These are phyloP conservation scores for Grapholita molesta DNA, from an alignment of 1,140 invertebrate species.

Conservation along the genomic window DNA sequence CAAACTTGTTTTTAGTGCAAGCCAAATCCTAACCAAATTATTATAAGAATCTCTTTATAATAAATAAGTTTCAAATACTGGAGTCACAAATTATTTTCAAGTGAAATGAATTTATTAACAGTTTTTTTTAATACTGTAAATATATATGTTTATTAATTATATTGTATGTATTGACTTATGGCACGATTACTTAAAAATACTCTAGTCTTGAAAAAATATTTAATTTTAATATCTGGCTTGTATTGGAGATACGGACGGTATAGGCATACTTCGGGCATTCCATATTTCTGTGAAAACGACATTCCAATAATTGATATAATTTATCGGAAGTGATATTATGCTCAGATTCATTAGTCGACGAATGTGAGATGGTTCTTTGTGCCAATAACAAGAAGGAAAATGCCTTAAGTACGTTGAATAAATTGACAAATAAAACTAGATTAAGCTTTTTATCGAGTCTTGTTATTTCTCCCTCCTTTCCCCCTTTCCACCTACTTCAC, in stretches of 20 bases:
- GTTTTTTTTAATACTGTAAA: constrained; percentile 17
- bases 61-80: constrained; percentile 33
- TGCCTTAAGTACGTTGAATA: constrained; percentile 70
- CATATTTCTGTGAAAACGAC: constrained; percentile 48
- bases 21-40: constrained; percentile 59
- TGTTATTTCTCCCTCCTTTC: constrained; percentile 39
- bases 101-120: constrained; percentile 25
- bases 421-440: constrained; percentile 74
- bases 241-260: constrained; percentile 25
- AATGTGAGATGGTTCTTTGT: constrained; percentile 59
- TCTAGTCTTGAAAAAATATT: constrained; percentile 74
- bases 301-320: constrained; percentile 63
- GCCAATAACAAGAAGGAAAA: constrained; percentile 67
- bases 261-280: constrained; percentile 46
- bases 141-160: constrained; percentile 34
- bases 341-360: constrained; percentile 48
- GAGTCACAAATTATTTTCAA: constrained; percentile 54
- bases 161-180: constrained; percentile 45
- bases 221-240: constrained; percentile 57
- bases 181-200: constrained; percentile 67
- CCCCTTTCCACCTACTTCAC: too few relatives aligned
- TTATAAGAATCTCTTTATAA: constrained; percentile 46
- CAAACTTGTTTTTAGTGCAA: constrained; percentile 43
- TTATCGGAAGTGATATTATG: constrained; percentile 50
- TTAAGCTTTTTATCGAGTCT: constrained; percentile 67